Percentiles rank a stretch among this genome's conserved stretches.
These are phyloP conservation scores for Zoanthus sociatus DNA, from an alignment of 92 coral and sea anemone genomes.

Conservation along the genomic window DNA sequence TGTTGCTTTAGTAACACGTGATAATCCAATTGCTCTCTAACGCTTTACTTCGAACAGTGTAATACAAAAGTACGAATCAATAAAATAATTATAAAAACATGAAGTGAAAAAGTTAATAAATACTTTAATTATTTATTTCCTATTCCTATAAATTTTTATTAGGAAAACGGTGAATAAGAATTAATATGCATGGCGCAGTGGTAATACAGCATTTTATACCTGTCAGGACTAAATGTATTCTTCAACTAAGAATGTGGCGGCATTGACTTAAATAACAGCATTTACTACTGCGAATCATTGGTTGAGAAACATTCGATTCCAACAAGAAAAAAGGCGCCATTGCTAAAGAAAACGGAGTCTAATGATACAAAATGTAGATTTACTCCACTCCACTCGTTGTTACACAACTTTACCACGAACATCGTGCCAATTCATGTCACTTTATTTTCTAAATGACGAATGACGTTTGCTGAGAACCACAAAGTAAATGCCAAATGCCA, in stretches of 20 bases:
- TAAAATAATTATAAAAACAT: too few species aligned
- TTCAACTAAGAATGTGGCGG: not conserved
- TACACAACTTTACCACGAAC: not conserved
- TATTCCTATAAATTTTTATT: not conserved
- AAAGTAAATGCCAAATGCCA: not conserved
- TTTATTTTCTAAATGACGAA: slow-evolving; percentile 2
- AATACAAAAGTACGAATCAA: too few species aligned
- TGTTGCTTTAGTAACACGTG: too few species aligned
- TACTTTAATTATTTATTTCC: too few species aligned
- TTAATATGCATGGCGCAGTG: not conserved
- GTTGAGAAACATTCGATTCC: not conserved
- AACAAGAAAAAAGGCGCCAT: not conserved
- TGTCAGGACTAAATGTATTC: not conserved
- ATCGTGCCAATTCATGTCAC: slow-evolving; percentile 13
- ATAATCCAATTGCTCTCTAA: too few species aligned
- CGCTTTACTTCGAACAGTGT: too few species aligned
- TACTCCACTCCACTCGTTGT: not conserved
- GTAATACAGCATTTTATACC: not conserved
- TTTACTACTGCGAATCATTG: not conserved
- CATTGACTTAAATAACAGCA: not conserved
- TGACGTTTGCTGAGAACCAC: not conserved
- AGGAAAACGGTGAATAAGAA: not conserved
- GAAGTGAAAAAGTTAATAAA: too few species aligned
- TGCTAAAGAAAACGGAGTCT: not conserved
- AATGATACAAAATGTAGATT: not conserved